These are phyloP conservation scores for Proctacanthus coquilletti DNA, from an alignment of 1,140 invertebrate species.

Conservation along the genomic window DNA sequence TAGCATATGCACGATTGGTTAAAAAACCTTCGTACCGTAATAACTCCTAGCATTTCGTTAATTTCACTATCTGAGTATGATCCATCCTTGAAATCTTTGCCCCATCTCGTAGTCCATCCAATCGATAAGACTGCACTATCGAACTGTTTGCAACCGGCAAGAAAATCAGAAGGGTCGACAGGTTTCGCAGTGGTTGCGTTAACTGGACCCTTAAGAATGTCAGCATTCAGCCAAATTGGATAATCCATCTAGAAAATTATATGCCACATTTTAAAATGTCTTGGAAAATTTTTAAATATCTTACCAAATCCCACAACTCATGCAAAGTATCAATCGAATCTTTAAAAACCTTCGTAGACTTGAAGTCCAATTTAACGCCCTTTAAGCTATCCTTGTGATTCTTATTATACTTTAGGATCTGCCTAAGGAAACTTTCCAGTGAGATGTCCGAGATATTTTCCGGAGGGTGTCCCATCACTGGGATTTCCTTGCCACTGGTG, in stretches of 20 bases:
- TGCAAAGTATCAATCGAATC: slow-evolving; percentile 41
- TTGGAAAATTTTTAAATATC: slow-evolving; percentile 8
- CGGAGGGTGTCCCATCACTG: slow-evolving; percentile 80
- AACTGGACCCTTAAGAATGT: slow-evolving; percentile 67
- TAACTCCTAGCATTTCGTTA: slow-evolving; percentile 49
- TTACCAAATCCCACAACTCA: slow-evolving; percentile 30
- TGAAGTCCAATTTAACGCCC: slow-evolving; percentile 82
- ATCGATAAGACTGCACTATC: slow-evolving; percentile 52
- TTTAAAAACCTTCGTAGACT: slow-evolving; percentile 60
- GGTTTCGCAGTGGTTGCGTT: slow-evolving; percentile 36
- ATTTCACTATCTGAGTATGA: slow-evolving; percentile 53
- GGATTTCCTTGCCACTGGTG: slow-evolving; percentile 35
- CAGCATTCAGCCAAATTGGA: slow-evolving; percentile 80
- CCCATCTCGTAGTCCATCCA: slow-evolving; percentile 71
- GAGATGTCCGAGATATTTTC: slow-evolving; percentile 54
- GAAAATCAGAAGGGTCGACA: slow-evolving; percentile 53
- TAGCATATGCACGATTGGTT: too few relatives aligned
- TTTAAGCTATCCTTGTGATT: slow-evolving; percentile 29
- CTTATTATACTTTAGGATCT: slow-evolving; percentile 36
- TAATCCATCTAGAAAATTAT: slow-evolving; percentile 39
- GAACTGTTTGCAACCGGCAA: slow-evolving; percentile 36
- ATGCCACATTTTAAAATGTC: slow-evolving; percentile 3
- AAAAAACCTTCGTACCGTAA: slow-evolving; percentile 31
- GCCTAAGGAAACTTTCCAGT: slow-evolving; percentile 52
- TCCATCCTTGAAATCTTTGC: slow-evolving; percentile 33